Percentiles rank a stretch among this genome's conserved stretches.
Evolutionary conservation across 2,888 invertebrate species (phyloP).

Genomic region (Parthenolecanium corni): DNA sequence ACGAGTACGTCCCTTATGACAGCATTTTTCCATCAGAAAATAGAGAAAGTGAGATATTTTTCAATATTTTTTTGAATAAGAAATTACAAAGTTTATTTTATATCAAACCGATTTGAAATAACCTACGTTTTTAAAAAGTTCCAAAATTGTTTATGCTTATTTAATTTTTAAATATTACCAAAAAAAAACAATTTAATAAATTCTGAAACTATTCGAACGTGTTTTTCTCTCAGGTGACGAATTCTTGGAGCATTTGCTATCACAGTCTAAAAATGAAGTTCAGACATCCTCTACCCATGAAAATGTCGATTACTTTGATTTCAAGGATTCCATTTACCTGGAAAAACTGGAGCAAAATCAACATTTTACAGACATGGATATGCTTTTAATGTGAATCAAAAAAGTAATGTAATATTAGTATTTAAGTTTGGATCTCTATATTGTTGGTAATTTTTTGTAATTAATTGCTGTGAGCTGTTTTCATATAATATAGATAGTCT

Average conservation of each 20-base stretch:
- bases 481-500: constrained; percentile 5
- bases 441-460: too few relatives aligned
- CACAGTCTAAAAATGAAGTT: neutral
- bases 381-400: neutral
- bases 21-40: neutral
- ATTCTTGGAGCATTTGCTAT: neutral
- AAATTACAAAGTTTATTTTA: neutral
- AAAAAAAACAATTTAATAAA: too few relatives aligned
- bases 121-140: too few relatives aligned
- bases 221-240: neutral
- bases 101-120: too few relatives aligned
- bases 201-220: too few relatives aligned
- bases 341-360: neutral
- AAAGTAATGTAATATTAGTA: neutral
- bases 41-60: neutral
- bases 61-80: neutral
- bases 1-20: neutral
- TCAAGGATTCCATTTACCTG: neutral
- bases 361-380: neutral
- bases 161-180: too few relatives aligned
- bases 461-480: neutral
- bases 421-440: too few relatives aligned
- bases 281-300: neutral
- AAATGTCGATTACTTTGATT: neutral
- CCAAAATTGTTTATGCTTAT: too few relatives aligned